Base-by-base conservation (phyloP, 37 sponge, comb jelly and placozoan species). In the Beroe forskalii region DNA sequence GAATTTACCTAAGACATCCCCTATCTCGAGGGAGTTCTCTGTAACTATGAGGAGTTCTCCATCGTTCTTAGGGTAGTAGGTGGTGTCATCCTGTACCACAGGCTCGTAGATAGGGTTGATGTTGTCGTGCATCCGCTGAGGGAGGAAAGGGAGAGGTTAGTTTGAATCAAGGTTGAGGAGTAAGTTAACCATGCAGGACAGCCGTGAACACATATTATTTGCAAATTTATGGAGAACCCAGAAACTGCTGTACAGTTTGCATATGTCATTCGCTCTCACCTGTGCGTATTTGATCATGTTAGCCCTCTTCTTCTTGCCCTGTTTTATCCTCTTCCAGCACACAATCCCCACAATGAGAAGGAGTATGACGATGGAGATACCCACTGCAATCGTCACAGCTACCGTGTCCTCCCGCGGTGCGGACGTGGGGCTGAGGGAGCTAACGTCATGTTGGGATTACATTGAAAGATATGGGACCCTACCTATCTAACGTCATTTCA, bases 61-160 rank as follows among this genome's bases (percentile, higher is more conserved):
- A 30, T 72, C 75, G 30, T 72, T 72, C 37, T 36, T 6, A 6
- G 75, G 75, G n/a, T n/a, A n/a, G 30, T 72, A 72, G 35, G 19
- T 30, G 1, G 75, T 72, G 39, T 72, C 75, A 4, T 72, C 75
- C 75, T 72, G 75, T 22, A 72, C 19, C 2, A 72, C 75, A 28
- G 75, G 75, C 40, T 72, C 75, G 22, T 72, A 72, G 35, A 72
- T 72, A 37, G 75, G 75, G 75, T 72, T 72, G 12, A 72, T 72
- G 20, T 72, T 72, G 40, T 72, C 75, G 39, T 72, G 75, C 75
- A 72, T 72, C 40, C 35, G 75, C 30, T 72, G 75, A n/a, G n/a
- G n/a, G n/a, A n/a, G n/a, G n/a, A n/a, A n/a, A n/a, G n/a, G n/a
- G n/a, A n/a, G n/a, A n/a, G n/a, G n/a, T n/a, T n/a, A n/a, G n/a